Percentiles rank a stretch among this genome's conserved stretches.
These are phyloP conservation scores for Zosterops japonicus DNA, from an alignment of 2,113 vertebrate species.

Conservation along the genomic window DNA sequence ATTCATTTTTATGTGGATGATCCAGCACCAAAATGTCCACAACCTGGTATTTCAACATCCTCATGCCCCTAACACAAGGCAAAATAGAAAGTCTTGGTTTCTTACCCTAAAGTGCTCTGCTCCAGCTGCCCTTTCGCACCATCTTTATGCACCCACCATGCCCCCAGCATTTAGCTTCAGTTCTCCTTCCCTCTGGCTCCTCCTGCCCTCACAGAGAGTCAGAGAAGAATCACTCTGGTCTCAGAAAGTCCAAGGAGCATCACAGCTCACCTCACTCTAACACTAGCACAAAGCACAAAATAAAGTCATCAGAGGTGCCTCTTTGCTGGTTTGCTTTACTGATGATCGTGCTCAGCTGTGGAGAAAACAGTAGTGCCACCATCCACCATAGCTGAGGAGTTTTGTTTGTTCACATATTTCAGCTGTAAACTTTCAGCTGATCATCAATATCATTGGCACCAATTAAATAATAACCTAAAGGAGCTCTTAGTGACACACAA, in stretches of 20 bases:
- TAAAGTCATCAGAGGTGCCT: background rate
- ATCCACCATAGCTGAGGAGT: fast-evolving
- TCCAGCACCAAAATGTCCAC: background rate
- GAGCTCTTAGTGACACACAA: background rate
- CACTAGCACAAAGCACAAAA: background rate
- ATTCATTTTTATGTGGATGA: background rate
- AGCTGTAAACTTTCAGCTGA: background rate
- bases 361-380: background rate
- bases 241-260: background rate
- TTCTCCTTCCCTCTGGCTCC: background rate
- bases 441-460: background rate
- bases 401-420: background rate
- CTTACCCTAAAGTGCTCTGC: background rate
- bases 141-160: background rate
- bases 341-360: background rate
- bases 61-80: background rate
- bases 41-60: background rate
- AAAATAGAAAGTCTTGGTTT: background rate
- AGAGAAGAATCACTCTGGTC: background rate
- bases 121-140: background rate
- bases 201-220: background rate
- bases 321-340: background rate
- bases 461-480: background rate
- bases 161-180: background rate
- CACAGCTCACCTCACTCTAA: background rate